phyloP scores from a whole-genome alignment of 1,140 invertebrate genomes.

The Zophobas morio region DNA sequence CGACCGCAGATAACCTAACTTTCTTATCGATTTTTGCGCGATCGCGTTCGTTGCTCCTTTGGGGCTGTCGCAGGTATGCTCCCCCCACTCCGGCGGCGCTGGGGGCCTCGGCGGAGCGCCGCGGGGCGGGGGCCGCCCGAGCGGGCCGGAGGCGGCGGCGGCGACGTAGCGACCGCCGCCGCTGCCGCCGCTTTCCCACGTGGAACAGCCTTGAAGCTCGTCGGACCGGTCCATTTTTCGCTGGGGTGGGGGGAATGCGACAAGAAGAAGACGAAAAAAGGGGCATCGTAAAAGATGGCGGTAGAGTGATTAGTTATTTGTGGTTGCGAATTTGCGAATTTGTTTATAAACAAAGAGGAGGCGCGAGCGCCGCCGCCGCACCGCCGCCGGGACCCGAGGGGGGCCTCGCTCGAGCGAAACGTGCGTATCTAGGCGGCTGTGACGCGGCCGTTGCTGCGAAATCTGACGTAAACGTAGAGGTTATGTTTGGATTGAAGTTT shows the following conservation, averaged over 20 bases:
- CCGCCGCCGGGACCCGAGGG: background rate
- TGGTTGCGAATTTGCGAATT: conserved; percentile 66
- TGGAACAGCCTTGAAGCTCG: conserved; percentile 24
- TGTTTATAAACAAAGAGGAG: conserved; percentile 63
- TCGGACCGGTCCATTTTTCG: conserved; percentile 63
- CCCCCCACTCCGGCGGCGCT: conserved; percentile 49
- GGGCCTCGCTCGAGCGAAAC: conserved; percentile 3
- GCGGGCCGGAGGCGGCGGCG: conserved; percentile 3
- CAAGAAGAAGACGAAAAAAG: conserved; percentile 61
- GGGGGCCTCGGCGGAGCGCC: background rate
- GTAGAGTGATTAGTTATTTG: conserved; percentile 60
- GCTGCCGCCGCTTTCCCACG: conserved; percentile 1
- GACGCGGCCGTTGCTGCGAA: conserved; percentile 12
- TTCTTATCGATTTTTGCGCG: conserved; percentile 66
- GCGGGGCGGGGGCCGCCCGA: background rate
- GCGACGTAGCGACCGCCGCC: conserved; percentile 12
- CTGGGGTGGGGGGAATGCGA: conserved; percentile 58
- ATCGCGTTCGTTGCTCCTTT: background rate
- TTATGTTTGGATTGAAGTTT: conserved; percentile 63
- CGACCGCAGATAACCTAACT: conserved; percentile 63
- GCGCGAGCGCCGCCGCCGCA: background rate
- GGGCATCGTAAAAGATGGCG: conserved; percentile 65
- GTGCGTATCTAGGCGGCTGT: conserved; percentile 39
- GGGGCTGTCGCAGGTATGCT: conserved; percentile 37
- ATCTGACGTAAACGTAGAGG: conserved; percentile 55